Percentiles rank a stretch among this genome's conserved stretches.
Evolutionary conservation across 2,113 vertebrate genomes (phyloP).

Genomic region (Castor canadensis): DNA sequence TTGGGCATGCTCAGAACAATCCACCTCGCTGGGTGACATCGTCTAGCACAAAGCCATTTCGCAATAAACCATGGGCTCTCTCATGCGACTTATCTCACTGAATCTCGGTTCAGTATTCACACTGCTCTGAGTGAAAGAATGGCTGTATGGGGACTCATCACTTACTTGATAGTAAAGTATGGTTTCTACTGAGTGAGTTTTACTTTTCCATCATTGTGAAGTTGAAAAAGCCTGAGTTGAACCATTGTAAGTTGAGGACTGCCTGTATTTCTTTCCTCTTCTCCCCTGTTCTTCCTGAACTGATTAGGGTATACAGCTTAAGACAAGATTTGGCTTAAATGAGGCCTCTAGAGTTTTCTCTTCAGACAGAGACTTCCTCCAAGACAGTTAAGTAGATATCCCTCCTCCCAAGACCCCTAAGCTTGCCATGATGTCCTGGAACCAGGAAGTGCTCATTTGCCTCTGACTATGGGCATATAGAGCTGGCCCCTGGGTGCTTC

Average conservation of each 20-base stretch:
- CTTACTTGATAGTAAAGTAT: not conserved
- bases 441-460: not conserved
- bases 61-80: not conserved
- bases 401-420: not conserved
- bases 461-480: not conserved
- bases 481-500: not conserved
- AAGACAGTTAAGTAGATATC: not conserved
- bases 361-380: not conserved
- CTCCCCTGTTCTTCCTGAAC: not conserved
- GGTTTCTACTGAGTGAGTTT: not conserved
- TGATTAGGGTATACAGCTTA: not conserved
- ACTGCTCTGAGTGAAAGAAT: not conserved
- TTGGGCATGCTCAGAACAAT: not conserved
- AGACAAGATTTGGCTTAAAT: not conserved
- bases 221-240: not conserved
- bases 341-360: not conserved
- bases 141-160: not conserved
- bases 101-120: too few relatives aligned
- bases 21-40: not conserved
- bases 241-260: not conserved
- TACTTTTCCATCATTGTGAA: not conserved
- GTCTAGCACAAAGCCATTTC: not conserved
- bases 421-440: not conserved
- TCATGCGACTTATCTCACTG: not conserved
- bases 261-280: not conserved